Base-by-base conservation (phyloP, 2,888 invertebrate species). In the Dryobota labecula region DNA sequence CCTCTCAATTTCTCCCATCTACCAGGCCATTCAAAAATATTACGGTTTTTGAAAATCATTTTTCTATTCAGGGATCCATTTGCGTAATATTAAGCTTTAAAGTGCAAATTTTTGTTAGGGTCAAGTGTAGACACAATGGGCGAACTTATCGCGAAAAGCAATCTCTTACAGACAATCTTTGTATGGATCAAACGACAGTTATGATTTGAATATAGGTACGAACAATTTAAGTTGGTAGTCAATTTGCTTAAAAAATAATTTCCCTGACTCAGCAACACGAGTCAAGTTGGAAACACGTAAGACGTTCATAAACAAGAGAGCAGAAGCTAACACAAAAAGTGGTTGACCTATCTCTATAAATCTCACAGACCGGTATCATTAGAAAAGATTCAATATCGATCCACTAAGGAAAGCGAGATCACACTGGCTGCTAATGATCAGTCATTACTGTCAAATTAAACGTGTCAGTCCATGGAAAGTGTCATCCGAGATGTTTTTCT, bases 401-500 rank as follows among this genome's bases (percentile, higher is more conserved):
- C 38, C 57, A 65, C 58, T 27, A 66, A 81, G 64, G 76, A 83
- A 83, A 84, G 81, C 66, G 73, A 80, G 60, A 77, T 72, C 62
- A 43, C 64, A 51, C 43, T n/a, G n/a, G 27, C 73, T n/a, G 30
- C 53, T 84, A 84, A 86, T 72, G 75, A 74, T 68, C 62, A 24
- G 73, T 73, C 84, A 80, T 84, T 83, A 79, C 75, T 80, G 77
- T 84, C 71, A 80, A 85, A 84, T 83, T 78, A 82, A 84, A 78
- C 57, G 58, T 83, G 81, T 85, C 82, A 71, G 62, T 54, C 73
- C 61, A 83, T 85, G 84, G 89, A 89, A 89, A 89, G 89, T 87
- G 86, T 77, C 87, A 82, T 82, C 71, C 53, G 30, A 78, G 67
- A 54, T 20, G 73, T 72, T 83, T 80, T 77, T 78, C 80, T 78